Evolutionary conservation across 2,888 invertebrate genomes (phyloP).

Genomic region (Pheosia tremula): DNA sequence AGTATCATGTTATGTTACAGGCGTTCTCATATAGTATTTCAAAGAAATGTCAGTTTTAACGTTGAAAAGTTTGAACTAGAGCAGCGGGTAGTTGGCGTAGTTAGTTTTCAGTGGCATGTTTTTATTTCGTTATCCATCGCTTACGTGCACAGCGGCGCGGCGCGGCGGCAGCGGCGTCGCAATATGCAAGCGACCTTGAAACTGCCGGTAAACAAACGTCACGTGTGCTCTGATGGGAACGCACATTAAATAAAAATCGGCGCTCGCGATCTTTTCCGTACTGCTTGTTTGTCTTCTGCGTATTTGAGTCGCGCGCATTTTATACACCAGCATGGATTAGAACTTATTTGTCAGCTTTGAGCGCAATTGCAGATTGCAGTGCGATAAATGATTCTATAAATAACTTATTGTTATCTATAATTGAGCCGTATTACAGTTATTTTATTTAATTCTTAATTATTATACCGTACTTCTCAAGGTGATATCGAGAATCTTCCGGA

Average conservation of each 20-base stretch:
- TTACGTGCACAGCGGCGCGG: conserved; percentile 57
- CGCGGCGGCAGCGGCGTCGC: conserved; percentile 63
- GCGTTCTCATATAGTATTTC: conserved; percentile 18
- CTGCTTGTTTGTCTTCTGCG: conserved; percentile 38
- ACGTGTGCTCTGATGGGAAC: conserved; percentile 58
- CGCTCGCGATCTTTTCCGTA: conserved; percentile 45
- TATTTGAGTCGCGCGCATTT: conserved; percentile 34
- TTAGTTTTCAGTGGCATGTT: conserved; percentile 26
- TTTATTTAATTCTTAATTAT: too few species aligned
- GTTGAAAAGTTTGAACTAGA: conserved; percentile 3
- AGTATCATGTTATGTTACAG: conserved; percentile 14
- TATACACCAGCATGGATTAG: conserved; percentile 28
- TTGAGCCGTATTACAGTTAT: background rate
- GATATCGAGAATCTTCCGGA: conserved; percentile 49
- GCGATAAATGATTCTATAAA: background rate
- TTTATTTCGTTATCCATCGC: conserved; percentile 44
- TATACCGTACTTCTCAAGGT: background rate
- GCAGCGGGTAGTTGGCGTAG: conserved; percentile 12
- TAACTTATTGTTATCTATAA: background rate
- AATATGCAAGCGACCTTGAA: conserved; percentile 74
- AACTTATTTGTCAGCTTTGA: conserved; percentile 5
- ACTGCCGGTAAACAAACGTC: conserved; percentile 73
- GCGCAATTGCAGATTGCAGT: background rate
- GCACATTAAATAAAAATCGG: conserved; percentile 49
- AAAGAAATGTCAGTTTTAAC: conserved; percentile 7